Evolutionary conservation across 2,888 invertebrate species (phyloP).

Genomic region (Margaritifera margaritifera): DNA sequence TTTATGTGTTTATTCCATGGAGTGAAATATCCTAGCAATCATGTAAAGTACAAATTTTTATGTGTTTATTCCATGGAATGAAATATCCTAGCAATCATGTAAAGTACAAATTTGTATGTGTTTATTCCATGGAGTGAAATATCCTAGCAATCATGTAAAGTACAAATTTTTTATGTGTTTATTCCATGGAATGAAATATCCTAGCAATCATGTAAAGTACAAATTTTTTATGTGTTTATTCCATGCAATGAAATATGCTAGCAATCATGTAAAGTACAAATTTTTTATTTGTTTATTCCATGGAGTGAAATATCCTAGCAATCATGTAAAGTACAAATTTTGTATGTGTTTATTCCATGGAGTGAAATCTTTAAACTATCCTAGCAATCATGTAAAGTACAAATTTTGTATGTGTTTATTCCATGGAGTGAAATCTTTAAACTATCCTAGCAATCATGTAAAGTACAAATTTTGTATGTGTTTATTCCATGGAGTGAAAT

Average conservation of each 20-base stretch:
- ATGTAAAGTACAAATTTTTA: not conserved
- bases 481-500: not conserved
- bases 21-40: not conserved
- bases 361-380: too few species aligned
- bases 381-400: not conserved
- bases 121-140: not conserved
- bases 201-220: not conserved
- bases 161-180: not conserved
- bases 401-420: not conserved
- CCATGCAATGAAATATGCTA: not conserved
- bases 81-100: not conserved
- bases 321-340: slow-evolving; percentile 1
- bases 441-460: not conserved
- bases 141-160: not conserved
- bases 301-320: not conserved
- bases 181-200: too few species aligned
- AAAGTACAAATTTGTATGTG: not conserved
- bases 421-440: too few species aligned
- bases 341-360: not conserved
- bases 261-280: not conserved
- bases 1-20: not conserved
- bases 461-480: not conserved
- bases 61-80: not conserved
- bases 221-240: not conserved
- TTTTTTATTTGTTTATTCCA: not conserved